phyloP scores from a whole-genome alignment of 2,797 vertebrate genomes.

The Chloroceryle inda region DNA sequence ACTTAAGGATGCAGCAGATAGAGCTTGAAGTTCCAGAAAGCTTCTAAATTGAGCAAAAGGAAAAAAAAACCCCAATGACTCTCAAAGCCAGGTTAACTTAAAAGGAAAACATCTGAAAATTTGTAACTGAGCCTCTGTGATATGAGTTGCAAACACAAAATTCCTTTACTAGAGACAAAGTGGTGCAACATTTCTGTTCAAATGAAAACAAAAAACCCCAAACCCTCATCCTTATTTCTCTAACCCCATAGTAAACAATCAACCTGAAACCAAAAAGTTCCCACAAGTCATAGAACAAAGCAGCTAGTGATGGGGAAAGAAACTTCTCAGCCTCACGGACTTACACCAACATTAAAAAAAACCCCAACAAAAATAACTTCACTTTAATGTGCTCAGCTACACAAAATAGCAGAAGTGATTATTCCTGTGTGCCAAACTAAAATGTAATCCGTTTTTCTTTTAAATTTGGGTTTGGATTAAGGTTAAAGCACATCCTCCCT shows the following conservation, averaged over 20 bases:
- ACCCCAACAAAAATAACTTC: background rate
- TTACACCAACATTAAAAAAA: background rate
- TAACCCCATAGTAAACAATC: background rate
- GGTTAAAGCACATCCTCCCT: background rate
- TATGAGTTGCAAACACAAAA: background rate
- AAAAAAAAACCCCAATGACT: background rate
- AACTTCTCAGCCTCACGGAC: background rate
- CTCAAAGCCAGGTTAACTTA: background rate
- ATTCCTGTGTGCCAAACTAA: background rate
- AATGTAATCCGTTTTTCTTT: background rate
- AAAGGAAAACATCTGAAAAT: background rate
- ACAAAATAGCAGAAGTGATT: background rate
- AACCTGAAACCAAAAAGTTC: background rate
- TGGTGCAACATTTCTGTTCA: background rate
- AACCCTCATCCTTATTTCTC: background rate
- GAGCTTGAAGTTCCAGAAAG: background rate
- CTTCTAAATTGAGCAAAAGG: background rate
- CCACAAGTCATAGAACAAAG: slow-evolving; percentile 5
- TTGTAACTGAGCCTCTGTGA: background rate
- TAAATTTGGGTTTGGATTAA: background rate
- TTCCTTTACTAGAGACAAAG: background rate
- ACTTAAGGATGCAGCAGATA: background rate
- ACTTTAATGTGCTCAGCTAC: rapidly evolving
- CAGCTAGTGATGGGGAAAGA: background rate
- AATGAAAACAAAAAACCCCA: background rate